Percentiles rank a stretch among this genome's conserved stretches.
phyloP scores from a whole-genome alignment of 2,888 invertebrate genomes.

The Pterostichus madidus region DNA sequence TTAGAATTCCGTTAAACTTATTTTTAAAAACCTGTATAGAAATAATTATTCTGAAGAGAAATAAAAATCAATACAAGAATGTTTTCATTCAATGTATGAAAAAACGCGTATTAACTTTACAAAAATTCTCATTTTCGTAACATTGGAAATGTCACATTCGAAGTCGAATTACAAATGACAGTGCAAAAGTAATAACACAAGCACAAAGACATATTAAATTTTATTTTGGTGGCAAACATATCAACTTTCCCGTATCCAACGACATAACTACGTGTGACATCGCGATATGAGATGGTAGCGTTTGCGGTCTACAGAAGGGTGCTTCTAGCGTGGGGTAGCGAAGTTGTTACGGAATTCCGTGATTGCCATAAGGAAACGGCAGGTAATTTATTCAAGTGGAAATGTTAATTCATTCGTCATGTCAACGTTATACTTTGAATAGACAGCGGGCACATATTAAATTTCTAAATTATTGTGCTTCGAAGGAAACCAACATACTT shows the following conservation, averaged over 20 bases:
- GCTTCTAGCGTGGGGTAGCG: neutral
- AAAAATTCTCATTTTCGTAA: slow-evolving; percentile 49
- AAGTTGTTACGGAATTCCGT: neutral
- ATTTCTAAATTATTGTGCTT: slow-evolving; percentile 26
- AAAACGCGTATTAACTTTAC: slow-evolving; percentile 34
- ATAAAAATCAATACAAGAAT: slow-evolving; percentile 38
- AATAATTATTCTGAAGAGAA: slow-evolving; percentile 24
- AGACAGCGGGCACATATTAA: slow-evolving; percentile 26
- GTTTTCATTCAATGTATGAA: too few species aligned
- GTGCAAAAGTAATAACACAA: slow-evolving; percentile 47
- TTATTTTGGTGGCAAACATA: slow-evolving; percentile 57
- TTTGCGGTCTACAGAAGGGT: slow-evolving; percentile 1
- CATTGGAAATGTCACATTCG: slow-evolving; percentile 39
- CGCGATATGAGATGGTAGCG: slow-evolving; percentile 25
- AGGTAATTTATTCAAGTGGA: slow-evolving; percentile 23
- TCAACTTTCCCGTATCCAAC: slow-evolving; percentile 21
- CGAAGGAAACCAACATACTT: neutral
- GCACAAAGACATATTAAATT: slow-evolving; percentile 58
- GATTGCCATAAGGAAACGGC: slow-evolving; percentile 14
- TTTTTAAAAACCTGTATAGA: slow-evolving; percentile 2
- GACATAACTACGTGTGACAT: slow-evolving; percentile 14
- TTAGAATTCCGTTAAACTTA: too few species aligned
- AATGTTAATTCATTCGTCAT: slow-evolving; percentile 42
- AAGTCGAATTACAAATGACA: slow-evolving; percentile 55
- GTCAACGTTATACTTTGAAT: slow-evolving; percentile 40